Evolutionary conservation across 2,888 invertebrate genomes (phyloP).

Genomic region (Caenorhabditis sp.): DNA sequence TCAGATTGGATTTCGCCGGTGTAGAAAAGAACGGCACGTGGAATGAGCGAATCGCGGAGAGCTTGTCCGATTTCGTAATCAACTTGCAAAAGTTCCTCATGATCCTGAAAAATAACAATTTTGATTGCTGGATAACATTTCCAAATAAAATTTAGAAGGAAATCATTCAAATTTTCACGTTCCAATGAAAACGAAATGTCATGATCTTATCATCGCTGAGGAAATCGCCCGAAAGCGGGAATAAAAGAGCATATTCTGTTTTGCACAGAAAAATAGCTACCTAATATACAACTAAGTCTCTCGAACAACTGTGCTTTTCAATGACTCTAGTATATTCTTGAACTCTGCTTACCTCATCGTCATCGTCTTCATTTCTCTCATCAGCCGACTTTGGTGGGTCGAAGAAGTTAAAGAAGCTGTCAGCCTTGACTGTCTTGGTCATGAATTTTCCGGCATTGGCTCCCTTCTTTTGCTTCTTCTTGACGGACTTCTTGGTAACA

Average conservation of each 20-base stretch:
- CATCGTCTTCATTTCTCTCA: conserved; percentile 53
- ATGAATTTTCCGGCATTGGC: conserved; percentile 64
- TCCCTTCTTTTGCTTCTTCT: conserved; percentile 91
- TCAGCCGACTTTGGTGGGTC: conserved; percentile 79
- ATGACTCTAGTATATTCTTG: background rate
- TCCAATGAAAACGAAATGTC: too few relatives aligned
- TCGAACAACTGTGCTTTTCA: background rate
- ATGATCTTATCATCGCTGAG: conserved; percentile 21
- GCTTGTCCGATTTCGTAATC: conserved; percentile 99
- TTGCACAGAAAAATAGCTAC: conserved; percentile 8
- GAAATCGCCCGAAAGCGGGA: conserved; percentile 17
- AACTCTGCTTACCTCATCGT: conserved; percentile 27
- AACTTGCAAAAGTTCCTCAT: conserved; percentile 84
- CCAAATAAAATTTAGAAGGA: too few relatives aligned
- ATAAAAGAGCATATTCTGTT: conserved; percentile 16
- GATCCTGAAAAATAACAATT: conserved; percentile 82
- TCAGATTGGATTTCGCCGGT: conserved; percentile 78
- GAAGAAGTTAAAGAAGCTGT: conserved; percentile 99
- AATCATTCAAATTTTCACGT: too few relatives aligned
- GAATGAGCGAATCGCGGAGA: conserved; percentile 92
- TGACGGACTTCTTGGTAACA: conserved; percentile 86
- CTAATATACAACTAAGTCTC: background rate
- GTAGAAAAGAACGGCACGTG: conserved; percentile 94
- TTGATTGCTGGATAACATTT: too few relatives aligned
- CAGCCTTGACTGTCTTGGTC: conserved; percentile 79